Evolutionary conservation across 2,797 vertebrate genomes (phyloP), one percentile per base, ranked within the genome.

Genomic region (Alectoris magna): DNA sequence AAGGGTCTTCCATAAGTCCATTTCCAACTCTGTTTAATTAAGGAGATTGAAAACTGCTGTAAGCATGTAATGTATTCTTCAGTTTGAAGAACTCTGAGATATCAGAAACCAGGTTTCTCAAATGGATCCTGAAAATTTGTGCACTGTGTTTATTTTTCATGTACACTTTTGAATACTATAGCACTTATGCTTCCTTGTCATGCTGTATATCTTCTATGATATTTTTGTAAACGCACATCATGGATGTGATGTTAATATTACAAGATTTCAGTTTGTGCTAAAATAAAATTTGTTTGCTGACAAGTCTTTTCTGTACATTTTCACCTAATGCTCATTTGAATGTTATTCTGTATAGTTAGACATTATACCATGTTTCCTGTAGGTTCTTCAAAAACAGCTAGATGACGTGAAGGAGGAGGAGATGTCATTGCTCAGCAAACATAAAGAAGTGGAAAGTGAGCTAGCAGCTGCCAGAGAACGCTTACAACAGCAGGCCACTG

Each of bases 371-470:
- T 97, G 44, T 85, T 96, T 96, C 75, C 72, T 87, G 14, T 96
- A 99, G 99, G 98, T 99, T 84, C 97, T 99, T 94, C 98, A 98
- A 73, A 99, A 98, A 96, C 98, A 99, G 96, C 98, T 99, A 96
- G 99, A 99, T 34, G 99, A 99, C 94, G 98, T 99, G 97, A 99
- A 98, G 90, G 98, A 99, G 97, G 99, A 99, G 95, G 99, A 99
- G 3, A 98, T 98, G 97, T 99, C 98, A 27, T 97, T 99, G 95
- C 96, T 99, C 94, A 99, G 98, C 97, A 98, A 99, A 96, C 99
- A 99, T 97, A 99, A 99, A 94, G 99, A 99, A 95, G 98, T 98
- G 3, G 99, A 99, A 97, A 99, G 98, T 74, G 99, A 99, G 95
- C 98, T 99, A 43, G 98, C 99, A 95, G 99, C 98, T 71, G 98